A percentile compares a stretch with the other conserved stretches of the same genome.
Conservation (phyloP, 2,888 invertebrate species). For the Cantharis nigra region DNA sequence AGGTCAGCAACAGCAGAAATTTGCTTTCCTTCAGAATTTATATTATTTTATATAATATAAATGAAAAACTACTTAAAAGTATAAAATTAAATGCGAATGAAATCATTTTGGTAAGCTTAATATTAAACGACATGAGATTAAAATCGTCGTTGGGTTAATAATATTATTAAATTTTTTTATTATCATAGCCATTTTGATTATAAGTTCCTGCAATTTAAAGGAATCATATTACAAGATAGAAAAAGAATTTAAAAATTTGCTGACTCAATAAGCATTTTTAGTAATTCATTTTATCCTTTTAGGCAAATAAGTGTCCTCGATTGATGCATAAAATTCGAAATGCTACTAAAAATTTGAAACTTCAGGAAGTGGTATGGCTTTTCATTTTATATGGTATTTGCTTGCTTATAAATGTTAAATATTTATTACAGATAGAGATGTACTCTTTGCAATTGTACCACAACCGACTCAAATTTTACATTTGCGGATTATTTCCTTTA, state of each 20-base stretch:
- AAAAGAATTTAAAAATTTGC: constrained; percentile 21
- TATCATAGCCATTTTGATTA: constrained; percentile 8
- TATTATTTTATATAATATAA: no score
- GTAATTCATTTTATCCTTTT: constrained; percentile 33
- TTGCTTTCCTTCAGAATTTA: not conserved
- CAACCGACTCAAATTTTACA: constrained; percentile 43
- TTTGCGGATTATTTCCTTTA: constrained; percentile 46
- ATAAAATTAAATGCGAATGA: not conserved
- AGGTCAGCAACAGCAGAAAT: not conserved
- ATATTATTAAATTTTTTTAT: not conserved
- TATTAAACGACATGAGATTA: not conserved
- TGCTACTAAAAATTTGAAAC: constrained; percentile 37
- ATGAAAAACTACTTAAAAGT: no score
- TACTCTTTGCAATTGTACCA: constrained; percentile 48
- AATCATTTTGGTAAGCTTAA: not conserved
- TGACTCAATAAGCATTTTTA: constrained; percentile 28
- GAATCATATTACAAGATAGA: constrained; percentile 21
- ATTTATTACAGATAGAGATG: constrained; percentile 44
- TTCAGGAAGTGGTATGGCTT: constrained; percentile 42
- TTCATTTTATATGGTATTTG: constrained; percentile 13
- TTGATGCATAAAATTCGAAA: constrained; percentile 47
- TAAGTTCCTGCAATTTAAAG: constrained; percentile 7
- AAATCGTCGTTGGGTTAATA: not conserved
- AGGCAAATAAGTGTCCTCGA: constrained; percentile 45
- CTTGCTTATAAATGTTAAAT: constrained; percentile 19